Percentiles rank a stretch among this genome's conserved stretches.
phyloP scores from a whole-genome alignment of 2,888 invertebrate species.

The Chloroclysta siterata region DNA sequence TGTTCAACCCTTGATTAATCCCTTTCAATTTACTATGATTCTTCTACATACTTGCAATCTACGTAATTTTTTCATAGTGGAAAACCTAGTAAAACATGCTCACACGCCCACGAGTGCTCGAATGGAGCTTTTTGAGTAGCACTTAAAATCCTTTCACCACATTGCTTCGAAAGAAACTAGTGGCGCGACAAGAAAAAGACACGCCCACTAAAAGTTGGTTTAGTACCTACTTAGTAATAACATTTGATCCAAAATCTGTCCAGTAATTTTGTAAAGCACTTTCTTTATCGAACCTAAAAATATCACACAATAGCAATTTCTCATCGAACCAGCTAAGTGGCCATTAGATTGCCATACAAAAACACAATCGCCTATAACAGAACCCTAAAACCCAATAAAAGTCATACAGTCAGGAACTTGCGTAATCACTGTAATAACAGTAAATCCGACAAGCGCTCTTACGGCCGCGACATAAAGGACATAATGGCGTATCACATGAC shows the following conservation, averaged over 20 bases:
- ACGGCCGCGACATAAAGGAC: slow-evolving; percentile 50
- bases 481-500: slow-evolving; percentile 55
- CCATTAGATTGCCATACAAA: slow-evolving; percentile 27
- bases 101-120: too few species aligned
- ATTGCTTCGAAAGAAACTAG: too few species aligned
- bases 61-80: too few species aligned
- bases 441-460: slow-evolving; percentile 53
- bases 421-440: slow-evolving; percentile 55
- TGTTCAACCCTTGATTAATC: neutral
- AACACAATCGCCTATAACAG: slow-evolving; percentile 41
- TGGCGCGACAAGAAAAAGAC: too few species aligned
- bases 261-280: neutral
- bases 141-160: too few species aligned
- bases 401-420: slow-evolving; percentile 53
- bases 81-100: too few species aligned
- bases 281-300: neutral
- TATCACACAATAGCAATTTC: slow-evolving; percentile 7
- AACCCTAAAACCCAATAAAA: slow-evolving; percentile 61
- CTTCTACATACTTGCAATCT: too few species aligned
- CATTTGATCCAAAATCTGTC: neutral
- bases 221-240: too few species aligned
- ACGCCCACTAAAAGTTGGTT: too few species aligned
- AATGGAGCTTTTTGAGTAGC: too few species aligned
- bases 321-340: slow-evolving; percentile 9
- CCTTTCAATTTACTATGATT: neutral